Base-by-base conservation (phyloP, 2,113 vertebrate species). In the Rousettus leschenaultii region DNA sequence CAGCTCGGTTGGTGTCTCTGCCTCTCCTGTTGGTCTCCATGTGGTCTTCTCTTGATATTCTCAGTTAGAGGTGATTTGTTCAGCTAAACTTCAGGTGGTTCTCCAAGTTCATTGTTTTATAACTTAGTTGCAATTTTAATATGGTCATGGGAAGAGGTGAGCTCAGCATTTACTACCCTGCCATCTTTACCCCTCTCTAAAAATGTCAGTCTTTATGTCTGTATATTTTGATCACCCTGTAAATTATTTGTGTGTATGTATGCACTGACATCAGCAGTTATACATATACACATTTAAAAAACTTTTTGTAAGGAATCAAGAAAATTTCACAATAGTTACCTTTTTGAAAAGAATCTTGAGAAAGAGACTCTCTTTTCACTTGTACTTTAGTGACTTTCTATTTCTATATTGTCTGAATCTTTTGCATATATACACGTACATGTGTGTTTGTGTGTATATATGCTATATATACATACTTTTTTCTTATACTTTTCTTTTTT, bases 401-500 rank as follows among this genome's bases (percentile, higher is more conserved):
- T 82, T 82, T 95, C 70, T 66, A 9, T 59, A 66, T 71, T 77
- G 26, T 93, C 78, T 96, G 86, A 89, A 68, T 82, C 48, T 33
- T 51, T 33, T 10, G 24, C 48, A 38, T 24, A 59, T 71, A 7
- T 43, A 30, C 5, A 24, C 6, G 24, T 6, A 43, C 2, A 16
- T 22, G 2, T n/a, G 18, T 45, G 4, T 40, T 15, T 51, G 6
- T 40, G 28, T 71, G 7, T 75, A 45, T 59, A 21, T 22, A 28
- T 68, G 7, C 15, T 35, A 33, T 30, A 16, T 51, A n/a, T 9
- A 59, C 1, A 68, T 19, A 51, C 7, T 71, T 95, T 71, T 38
- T 61, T 48, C 48, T 89, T 79, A 28, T 7, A 13, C 26, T 68
- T 77, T 87, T 53, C 75, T 40, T 53, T 7, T 38, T 51, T 15